A percentile compares a stretch with the other conserved stretches of the same genome.
phyloP scores from a whole-genome alignment of 2,888 invertebrate genomes.

The Ormyrus rosae region DNA sequence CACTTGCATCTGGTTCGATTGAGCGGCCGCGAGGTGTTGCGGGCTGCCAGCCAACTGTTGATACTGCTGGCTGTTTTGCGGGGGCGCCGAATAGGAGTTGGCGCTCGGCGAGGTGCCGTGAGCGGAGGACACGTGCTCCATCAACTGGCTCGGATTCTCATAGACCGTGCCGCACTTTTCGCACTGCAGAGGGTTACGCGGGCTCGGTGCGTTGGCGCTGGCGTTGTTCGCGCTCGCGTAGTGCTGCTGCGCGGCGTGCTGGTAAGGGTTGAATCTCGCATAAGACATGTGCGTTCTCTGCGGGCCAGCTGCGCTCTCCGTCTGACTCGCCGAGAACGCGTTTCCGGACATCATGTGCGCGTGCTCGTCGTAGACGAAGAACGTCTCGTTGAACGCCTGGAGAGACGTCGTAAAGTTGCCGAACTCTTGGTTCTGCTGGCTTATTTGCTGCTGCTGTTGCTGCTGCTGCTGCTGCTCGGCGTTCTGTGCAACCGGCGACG shows the following conservation, averaged over 20 bases:
- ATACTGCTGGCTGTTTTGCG: conserved; percentile 60
- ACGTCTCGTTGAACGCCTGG: conserved; percentile 65
- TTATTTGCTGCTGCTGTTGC: conserved; percentile 49
- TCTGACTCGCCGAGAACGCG: background rate
- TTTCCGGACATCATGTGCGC: conserved; percentile 71
- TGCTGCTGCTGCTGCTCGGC: conserved; percentile 67
- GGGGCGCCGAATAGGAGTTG: conserved; percentile 64
- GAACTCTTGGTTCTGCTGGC: conserved; percentile 46
- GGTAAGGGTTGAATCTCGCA: conserved; percentile 71
- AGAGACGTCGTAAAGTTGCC: conserved; percentile 62
- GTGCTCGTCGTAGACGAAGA: conserved; percentile 71
- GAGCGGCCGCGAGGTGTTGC: conserved; percentile 68
- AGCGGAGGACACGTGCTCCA: conserved; percentile 85
- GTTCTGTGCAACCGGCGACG: conserved; percentile 75
- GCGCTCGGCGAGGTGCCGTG: conserved; percentile 77
- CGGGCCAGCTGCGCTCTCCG: too few relatives aligned
- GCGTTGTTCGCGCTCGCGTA: conserved; percentile 71
- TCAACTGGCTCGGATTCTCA: conserved; percentile 84
- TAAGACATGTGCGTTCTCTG: conserved; percentile 42
- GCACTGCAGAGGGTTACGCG: conserved; percentile 83
- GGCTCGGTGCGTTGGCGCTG: conserved; percentile 79
- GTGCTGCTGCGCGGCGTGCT: conserved; percentile 78
- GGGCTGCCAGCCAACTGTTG: conserved; percentile 68
- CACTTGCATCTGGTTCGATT: conserved; percentile 74
- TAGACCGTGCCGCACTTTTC: conserved; percentile 90